Evolutionary conservation across 2,113 vertebrate genomes (phyloP), one percentile per base, ranked within the genome.

Genomic region (Nesogale talazaci): DNA sequence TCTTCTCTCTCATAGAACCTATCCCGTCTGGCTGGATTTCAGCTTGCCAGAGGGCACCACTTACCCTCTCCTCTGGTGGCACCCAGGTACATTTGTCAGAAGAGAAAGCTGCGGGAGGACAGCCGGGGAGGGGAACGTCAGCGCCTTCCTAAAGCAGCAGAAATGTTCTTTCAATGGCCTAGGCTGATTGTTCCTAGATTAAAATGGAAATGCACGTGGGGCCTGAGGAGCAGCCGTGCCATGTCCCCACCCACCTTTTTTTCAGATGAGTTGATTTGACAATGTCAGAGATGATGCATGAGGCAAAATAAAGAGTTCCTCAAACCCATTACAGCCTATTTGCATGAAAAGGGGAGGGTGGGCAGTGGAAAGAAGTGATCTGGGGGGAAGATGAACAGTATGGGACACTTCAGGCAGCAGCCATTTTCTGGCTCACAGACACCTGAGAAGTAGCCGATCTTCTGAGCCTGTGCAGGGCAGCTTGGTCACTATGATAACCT

Each of bases 261-360:
- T 92, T 77, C 57, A n/a, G 87, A 85, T 78, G 69, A 89, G 83
- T 87, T 95, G 89, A 94, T 84, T 84, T 94, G 89, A 91, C 82
- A 95, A 23, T 83, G 46, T 92, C 61, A 59, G 23, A 67, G 56
- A 86, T 85, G 93, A 94, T 89, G 61, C 86, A 84, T 93, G 90
- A 94, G n/a, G 46, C 57, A 83, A 95, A 95, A 83, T 77, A 82
- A n/a, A 90, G 72, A 59, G 56, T 89, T 86, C 74, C 79, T 69
- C 86, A 90, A 92, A n/a, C 57, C 76, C 22, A 72, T 63, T 92
- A 56, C 16, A 92, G 86, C 69, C 82, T 93, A 36, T 94, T 92
- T 93, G 83, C 63, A 36, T 78, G 57, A 76, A 65, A 95, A 91
- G 78, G 52, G 90, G 89, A 83, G 46, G 5, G 42, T 5, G 42